phyloP scores from a whole-genome alignment of 2,113 vertebrate genomes.

The Sinocyclocheilus grahami region DNA sequence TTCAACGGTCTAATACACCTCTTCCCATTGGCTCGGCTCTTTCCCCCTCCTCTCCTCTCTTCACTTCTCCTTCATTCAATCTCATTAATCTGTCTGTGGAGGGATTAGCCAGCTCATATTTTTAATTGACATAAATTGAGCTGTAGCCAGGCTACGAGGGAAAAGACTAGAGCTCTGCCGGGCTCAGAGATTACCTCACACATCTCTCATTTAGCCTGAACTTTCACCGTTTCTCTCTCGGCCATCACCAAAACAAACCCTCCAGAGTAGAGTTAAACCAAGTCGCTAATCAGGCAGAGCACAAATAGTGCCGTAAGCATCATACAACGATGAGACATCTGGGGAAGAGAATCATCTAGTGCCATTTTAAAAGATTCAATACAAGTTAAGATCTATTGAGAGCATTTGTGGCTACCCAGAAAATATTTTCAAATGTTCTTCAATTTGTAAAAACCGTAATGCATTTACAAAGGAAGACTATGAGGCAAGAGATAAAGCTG shows the following conservation, averaged over 20 bases:
- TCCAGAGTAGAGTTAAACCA: neutral
- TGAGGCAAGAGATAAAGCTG: neutral
- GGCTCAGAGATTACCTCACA: conserved; percentile 23
- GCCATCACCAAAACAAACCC: neutral
- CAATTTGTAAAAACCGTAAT: neutral
- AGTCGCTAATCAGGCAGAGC: neutral
- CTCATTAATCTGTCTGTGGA: conserved; percentile 49
- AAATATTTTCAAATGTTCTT: neutral
- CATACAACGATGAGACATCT: neutral
- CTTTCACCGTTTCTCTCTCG: neutral
- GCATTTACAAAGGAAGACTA: neutral
- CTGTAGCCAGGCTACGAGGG: conserved; percentile 31
- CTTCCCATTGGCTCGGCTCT: neutral
- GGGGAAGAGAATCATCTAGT: neutral
- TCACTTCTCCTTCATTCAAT: conserved; percentile 31
- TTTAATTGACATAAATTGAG: conserved; percentile 54
- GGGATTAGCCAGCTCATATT: conserved; percentile 59
- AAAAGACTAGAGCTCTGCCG: neutral
- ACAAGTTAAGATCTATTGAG: neutral
- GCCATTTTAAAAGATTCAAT: neutral
- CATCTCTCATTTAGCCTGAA: neutral
- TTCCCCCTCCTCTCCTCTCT: conserved; percentile 41
- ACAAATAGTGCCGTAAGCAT: neutral
- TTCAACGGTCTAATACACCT: conserved; percentile 24
- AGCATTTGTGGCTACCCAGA: neutral